phyloP scores from a whole-genome alignment of 1,140 invertebrate species.

The Sycobia sp. region DNA sequence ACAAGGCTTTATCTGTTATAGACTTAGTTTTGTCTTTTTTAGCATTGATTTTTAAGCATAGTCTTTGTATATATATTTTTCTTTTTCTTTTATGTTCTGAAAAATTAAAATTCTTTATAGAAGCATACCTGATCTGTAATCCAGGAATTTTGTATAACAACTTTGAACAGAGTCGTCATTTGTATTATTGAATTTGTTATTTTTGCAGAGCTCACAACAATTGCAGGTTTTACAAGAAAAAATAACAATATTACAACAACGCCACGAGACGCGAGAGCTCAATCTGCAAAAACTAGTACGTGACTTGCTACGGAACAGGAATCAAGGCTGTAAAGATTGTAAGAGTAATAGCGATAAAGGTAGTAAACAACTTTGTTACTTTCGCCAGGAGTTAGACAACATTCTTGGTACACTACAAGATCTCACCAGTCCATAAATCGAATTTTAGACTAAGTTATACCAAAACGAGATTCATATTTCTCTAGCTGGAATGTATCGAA shows the following conservation, averaged over 20 bases:
- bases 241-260: constrained; percentile 58
- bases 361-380: constrained; percentile 60
- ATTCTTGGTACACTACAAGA: constrained; percentile 60
- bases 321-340: constrained; percentile 53
- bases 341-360: constrained; percentile 44
- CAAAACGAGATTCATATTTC: too few species aligned
- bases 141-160: too few species aligned
- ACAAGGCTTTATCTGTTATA: too few species aligned
- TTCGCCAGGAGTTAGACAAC: constrained; percentile 60
- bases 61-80: too few species aligned
- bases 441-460: too few species aligned
- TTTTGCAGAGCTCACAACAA: constrained; percentile 55
- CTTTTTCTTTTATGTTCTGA: too few species aligned
- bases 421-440: constrained; percentile 44
- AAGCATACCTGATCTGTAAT: too few species aligned
- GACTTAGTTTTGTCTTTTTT: too few species aligned
- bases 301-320: constrained; percentile 55
- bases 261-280: constrained; percentile 61
- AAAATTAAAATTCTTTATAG: too few species aligned
- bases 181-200: neutral
- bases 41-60: too few species aligned
- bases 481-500: neutral
- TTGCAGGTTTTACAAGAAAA: constrained; percentile 58
- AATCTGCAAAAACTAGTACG: constrained; percentile 61
- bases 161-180: too few species aligned